A percentile compares a stretch with the other conserved stretches of the same genome.
These are phyloP conservation scores for Parauchenoglanis punctatus DNA, from an alignment of 2,797 vertebrate genomes.

Conservation along the genomic window DNA sequence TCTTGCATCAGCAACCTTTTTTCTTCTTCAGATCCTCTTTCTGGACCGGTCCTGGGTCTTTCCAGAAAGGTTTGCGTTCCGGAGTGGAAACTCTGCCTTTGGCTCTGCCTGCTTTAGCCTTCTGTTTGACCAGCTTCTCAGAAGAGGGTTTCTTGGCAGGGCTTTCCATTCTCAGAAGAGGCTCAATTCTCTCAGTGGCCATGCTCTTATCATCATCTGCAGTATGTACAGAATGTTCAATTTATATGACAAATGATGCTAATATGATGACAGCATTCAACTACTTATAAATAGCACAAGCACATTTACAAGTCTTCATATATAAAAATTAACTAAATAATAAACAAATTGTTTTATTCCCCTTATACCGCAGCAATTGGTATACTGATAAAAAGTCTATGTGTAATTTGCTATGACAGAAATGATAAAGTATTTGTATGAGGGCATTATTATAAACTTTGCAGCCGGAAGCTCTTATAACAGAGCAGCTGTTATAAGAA, in stretches of 20 bases:
- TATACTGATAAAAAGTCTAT: neutral
- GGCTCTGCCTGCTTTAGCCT: slow-evolving; percentile 78
- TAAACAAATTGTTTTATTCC: neutral
- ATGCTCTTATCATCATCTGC: slow-evolving; percentile 97
- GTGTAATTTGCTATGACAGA: neutral
- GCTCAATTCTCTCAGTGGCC: slow-evolving; percentile 89
- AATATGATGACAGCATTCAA: neutral
- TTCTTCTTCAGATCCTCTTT: slow-evolving; percentile 98
- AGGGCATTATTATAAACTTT: neutral
- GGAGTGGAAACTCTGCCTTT: slow-evolving; percentile 94
- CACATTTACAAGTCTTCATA: neutral
- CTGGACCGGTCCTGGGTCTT: slow-evolving; percentile 88
- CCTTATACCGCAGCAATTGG: neutral
- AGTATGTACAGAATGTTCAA: slow-evolving; percentile 34
- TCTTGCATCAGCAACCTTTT: slow-evolving; percentile 87
- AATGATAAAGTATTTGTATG: neutral
- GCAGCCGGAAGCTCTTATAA: no score
- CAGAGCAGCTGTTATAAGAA: no score
- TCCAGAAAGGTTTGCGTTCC: slow-evolving; percentile 91
- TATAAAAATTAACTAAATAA: neutral
- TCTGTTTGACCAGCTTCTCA: slow-evolving; percentile 81
- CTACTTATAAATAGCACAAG: neutral
- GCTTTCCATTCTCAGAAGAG: slow-evolving; percentile 75
- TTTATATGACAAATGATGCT: slow-evolving; percentile 14
- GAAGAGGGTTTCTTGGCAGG: slow-evolving; percentile 80